Conservation (phyloP, 2,888 invertebrate species). For the Hirtodrosophila confusa region DNA sequence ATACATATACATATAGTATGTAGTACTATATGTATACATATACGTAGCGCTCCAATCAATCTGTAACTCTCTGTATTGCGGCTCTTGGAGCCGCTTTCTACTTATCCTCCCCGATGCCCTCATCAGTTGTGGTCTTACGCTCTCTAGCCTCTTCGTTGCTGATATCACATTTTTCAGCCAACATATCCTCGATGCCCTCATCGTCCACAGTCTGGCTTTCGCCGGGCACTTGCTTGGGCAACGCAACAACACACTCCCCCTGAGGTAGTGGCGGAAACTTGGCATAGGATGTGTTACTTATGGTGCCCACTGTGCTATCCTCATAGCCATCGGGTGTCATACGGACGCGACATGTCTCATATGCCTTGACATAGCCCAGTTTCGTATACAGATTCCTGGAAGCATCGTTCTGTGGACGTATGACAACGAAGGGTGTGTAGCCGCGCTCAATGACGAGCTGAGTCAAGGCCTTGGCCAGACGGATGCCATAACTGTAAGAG, state of each 20-base stretch:
- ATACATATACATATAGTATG: constrained; percentile 24
- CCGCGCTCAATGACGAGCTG: constrained; percentile 89
- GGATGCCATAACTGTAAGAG: constrained; percentile 87
- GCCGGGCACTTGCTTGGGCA: constrained; percentile 59
- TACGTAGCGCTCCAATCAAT: constrained; percentile 55
- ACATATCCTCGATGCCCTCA: constrained; percentile 84
- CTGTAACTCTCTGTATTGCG: constrained; percentile 46
- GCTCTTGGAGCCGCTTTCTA: constrained; percentile 64
- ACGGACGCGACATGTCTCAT: constrained; percentile 92
- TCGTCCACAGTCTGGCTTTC: constrained; percentile 76
- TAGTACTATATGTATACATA: constrained; percentile 22
- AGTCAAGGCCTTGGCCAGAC: constrained; percentile 88
- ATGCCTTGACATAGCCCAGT: constrained; percentile 91
- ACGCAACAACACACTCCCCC: constrained; percentile 54
- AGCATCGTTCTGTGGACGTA: constrained; percentile 94
- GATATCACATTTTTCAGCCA: constrained; percentile 84
- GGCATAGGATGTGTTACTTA: constrained; percentile 69
- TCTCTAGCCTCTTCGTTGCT: constrained; percentile 82
- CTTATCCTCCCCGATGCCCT: constrained; percentile 83
- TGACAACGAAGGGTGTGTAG: constrained; percentile 94
- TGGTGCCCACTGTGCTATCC: constrained; percentile 65
- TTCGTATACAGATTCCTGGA: constrained; percentile 93
- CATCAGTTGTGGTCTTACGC: constrained; percentile 81
- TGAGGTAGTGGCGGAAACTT: constrained; percentile 71
- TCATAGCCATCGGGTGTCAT: constrained; percentile 86